A percentile compares a stretch with the other conserved stretches of the same genome.
Conservation (phyloP, 2,113 vertebrate genomes). For the Tragelaphus scriptus region DNA sequence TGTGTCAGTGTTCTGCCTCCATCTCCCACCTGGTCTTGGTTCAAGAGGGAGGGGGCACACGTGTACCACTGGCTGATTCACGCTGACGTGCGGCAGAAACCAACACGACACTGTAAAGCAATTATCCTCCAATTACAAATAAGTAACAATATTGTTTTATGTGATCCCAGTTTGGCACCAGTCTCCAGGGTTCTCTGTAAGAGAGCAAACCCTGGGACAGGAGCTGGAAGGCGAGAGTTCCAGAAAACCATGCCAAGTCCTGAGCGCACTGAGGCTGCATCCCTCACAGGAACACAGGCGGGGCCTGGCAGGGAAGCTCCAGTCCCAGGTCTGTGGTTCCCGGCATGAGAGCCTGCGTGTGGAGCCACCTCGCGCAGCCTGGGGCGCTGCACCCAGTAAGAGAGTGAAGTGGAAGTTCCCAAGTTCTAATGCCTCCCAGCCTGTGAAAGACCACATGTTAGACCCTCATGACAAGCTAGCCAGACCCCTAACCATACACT, state of each 20-base stretch:
- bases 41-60: neutral
- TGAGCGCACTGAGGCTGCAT: accelerated
- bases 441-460: neutral
- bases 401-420: too few relatives aligned
- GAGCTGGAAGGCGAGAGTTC: neutral
- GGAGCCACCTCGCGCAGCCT: accelerated
- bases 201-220: neutral
- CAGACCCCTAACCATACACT: neutral
- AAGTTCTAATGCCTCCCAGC: neutral
- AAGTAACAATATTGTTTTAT: neutral
- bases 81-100: neutral
- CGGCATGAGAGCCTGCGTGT: neutral
- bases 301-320: accelerated
- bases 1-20: neutral
- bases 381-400: neutral
- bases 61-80: neutral
- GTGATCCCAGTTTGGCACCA: accelerated
- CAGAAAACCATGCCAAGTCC: neutral
- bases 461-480: neutral
- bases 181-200: neutral
- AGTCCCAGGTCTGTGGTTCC: neutral
- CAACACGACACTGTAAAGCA: neutral
- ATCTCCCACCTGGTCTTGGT: neutral
- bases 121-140: neutral
- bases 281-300: accelerated